Evolutionary conservation across 2,797 vertebrate genomes (phyloP).

Genomic region (Pseudochaenichthys georgianus): DNA sequence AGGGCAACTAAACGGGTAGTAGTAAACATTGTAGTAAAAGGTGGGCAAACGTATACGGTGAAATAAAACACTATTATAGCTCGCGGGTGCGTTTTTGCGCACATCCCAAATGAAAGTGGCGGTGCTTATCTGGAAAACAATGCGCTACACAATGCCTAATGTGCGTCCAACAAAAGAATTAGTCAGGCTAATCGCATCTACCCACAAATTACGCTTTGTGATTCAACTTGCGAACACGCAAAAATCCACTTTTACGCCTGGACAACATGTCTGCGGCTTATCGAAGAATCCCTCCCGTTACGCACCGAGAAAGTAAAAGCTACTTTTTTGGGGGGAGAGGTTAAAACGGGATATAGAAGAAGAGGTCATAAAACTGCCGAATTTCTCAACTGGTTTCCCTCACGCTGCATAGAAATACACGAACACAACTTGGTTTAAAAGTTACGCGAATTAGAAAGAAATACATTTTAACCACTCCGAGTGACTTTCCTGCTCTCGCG

Average conservation of each 20-base stretch:
- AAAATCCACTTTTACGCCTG: conserved; percentile 70
- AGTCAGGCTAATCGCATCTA: conserved; percentile 74
- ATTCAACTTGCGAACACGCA: conserved; percentile 61
- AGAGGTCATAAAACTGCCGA: conserved; percentile 12
- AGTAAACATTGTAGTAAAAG: conserved; percentile 70
- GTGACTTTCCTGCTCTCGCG: conserved; percentile 71
- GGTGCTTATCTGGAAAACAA: conserved; percentile 69
- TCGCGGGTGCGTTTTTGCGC: conserved; percentile 41
- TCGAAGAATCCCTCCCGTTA: conserved; percentile 49
- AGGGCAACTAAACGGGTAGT: conserved; percentile 75
- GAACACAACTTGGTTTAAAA: conserved; percentile 66
- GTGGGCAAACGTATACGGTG: conserved; percentile 13
- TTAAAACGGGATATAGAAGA: conserved; percentile 16
- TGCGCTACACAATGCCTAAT: conserved; percentile 60
- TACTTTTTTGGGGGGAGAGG: conserved; percentile 42
- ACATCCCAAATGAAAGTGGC: conserved; percentile 64
- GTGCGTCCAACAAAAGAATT: conserved; percentile 79
- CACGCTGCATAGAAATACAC: conserved; percentile 27
- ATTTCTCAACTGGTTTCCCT: conserved; percentile 4
- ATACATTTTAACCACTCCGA: conserved; percentile 39
- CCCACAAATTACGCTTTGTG: conserved; percentile 54
- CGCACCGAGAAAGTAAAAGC: conserved; percentile 60
- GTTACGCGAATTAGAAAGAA: conserved; percentile 49
- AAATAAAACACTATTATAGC: conserved; percentile 1
- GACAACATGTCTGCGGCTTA: conserved; percentile 56